Evolutionary conservation across 2,888 invertebrate species (phyloP), one percentile per base, ranked within the genome.

Genomic region (Drosophila dives): DNA sequence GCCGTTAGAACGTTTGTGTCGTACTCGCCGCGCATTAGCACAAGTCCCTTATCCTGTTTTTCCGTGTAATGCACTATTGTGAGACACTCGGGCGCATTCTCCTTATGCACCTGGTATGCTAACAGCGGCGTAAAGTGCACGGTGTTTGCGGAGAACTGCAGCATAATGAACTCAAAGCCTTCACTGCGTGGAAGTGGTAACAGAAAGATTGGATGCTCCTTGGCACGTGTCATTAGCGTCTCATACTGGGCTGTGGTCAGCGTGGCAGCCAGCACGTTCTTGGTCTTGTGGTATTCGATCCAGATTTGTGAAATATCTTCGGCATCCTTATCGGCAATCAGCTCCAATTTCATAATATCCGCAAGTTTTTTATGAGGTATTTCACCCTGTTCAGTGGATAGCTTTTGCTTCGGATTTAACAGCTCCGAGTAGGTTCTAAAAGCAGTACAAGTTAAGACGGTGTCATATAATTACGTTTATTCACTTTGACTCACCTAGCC

Each of bases 41-140:
- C 94, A 49, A 98, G 94, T 6, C 95, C 96, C 91, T 97, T 97
- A 50, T 94, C 94, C 78, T 93, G 93, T 3, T 97, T 94, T 90
- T 98, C 98, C 0, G 95, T 95, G 86, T 96, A 98, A 92, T 97
- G 96, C 2, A 95, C 94, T 89, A 98, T 94, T 2, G 96, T 96
- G 33, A 98, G 94, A 91, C 97, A 97, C 92, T 97, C 97, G 0
- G 98, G 97, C 0, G 98, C 97, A 93, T 97, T 97, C 92, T 97
- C 98, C 89, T 96, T 96, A 89, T 97, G 97, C 2, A 96, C 95
- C 94, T 98, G 98, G 92, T 96, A 98, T 86, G 97, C 97, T 42
- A 97, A 93, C 11, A 98, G 93, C 0, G 98, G 97, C 2, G 98
- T 98, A 91, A 98, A 97, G 91, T 98, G 97, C 26, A 96, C 95